Percentiles rank a stretch among this genome's conserved stretches.
Conservation (phyloP, 2,113 vertebrate genomes). For the Cynopterus brachyotis region DNA sequence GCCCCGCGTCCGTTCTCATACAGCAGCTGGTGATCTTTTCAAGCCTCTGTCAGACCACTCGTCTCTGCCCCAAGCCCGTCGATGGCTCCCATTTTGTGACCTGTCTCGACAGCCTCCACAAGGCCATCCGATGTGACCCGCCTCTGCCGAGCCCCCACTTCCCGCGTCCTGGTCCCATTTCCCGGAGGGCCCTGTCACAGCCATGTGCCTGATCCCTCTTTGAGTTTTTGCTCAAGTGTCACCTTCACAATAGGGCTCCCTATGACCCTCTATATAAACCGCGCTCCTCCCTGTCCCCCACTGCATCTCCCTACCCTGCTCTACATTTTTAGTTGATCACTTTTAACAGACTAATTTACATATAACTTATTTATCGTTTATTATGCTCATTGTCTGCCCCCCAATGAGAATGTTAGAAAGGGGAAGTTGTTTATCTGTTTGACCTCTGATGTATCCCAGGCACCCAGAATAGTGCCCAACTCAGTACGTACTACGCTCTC, state of each 20-base stretch:
- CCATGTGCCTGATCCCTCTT: accelerated
- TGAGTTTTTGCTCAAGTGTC: background rate
- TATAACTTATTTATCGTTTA: accelerated
- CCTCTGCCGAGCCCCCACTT: background rate
- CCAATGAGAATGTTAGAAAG: background rate
- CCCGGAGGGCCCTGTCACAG: background rate
- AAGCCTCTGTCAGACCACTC: too few species aligned
- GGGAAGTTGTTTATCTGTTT: background rate
- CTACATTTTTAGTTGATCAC: background rate
- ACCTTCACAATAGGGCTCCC: background rate
- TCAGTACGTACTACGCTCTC: background rate
- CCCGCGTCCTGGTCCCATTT: background rate
- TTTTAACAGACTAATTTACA: background rate
- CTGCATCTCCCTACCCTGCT: too few species aligned
- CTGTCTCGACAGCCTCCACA: background rate
- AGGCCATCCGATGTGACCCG: background rate
- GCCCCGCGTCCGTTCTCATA: background rate
- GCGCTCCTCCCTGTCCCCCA: background rate
- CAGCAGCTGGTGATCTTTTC: too few species aligned
- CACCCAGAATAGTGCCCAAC: background rate
- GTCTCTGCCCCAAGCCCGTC: background rate
- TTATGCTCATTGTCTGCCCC: background rate
- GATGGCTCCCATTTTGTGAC: background rate
- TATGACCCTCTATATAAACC: background rate
- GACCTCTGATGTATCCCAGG: background rate